phyloP scores from a whole-genome alignment of 2,797 vertebrate genomes.

The Peromyscus nudipes region DNA sequence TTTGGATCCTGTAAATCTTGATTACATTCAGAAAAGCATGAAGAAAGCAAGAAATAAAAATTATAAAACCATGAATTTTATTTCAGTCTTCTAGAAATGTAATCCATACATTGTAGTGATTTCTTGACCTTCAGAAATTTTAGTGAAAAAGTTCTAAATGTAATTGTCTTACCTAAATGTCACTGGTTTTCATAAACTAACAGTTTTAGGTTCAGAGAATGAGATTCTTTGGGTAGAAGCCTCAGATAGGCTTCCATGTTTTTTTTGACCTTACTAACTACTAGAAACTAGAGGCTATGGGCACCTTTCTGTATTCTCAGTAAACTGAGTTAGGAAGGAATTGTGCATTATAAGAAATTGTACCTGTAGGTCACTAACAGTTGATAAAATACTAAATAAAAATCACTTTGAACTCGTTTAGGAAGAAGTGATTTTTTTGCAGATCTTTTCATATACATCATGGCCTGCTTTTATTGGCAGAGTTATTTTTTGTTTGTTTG shows the following conservation, averaged over 20 bases:
- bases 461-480: constrained; percentile 6
- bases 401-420: constrained; percentile 22
- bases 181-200: constrained; percentile 22
- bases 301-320: background rate
- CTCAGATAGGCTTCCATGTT: background rate
- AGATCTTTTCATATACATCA: constrained; percentile 44
- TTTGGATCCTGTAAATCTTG: constrained; percentile 46
- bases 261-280: constrained; percentile 38
- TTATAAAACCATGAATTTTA: background rate
- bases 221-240: background rate
- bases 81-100: background rate
- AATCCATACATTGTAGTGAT: background rate
- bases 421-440: background rate
- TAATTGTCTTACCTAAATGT: background rate
- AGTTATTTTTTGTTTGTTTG: background rate
- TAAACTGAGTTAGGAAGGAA: background rate
- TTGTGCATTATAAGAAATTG: background rate
- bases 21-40: constrained; percentile 25
- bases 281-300: background rate
- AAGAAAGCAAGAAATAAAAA: constrained; percentile 31
- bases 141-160: constrained; percentile 49
- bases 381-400: constrained; percentile 53
- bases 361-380: constrained; percentile 11
- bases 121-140: constrained; percentile 60
- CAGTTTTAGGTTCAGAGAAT: background rate